Conservation (phyloP, 2,797 vertebrate species). For the Macropus fuliginosus region DNA sequence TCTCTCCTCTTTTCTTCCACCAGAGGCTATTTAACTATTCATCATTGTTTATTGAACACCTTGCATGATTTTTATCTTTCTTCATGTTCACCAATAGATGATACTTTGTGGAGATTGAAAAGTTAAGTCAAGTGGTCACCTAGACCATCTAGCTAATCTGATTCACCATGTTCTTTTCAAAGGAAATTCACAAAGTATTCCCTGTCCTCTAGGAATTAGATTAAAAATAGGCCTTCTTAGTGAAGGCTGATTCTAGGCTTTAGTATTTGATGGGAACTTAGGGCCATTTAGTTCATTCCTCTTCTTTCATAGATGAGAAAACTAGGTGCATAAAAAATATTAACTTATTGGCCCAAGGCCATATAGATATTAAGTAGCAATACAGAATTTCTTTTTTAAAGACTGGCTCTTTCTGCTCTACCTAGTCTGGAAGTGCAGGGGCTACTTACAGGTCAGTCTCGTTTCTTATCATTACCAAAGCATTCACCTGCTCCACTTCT, state of each 20-base stretch:
- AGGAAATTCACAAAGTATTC: not conserved
- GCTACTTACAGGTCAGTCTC: not conserved
- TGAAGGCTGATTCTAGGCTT: not conserved
- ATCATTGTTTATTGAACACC: not conserved
- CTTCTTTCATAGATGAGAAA: not conserved
- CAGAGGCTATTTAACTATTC: not conserved
- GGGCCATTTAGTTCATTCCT: not conserved
- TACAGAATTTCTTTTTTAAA: not conserved
- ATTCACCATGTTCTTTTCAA: not conserved
- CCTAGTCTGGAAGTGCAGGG: not conserved
- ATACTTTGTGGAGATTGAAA: not conserved
- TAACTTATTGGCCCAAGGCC: not conserved
- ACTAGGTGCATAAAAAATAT: not conserved
- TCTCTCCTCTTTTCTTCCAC: not conserved
- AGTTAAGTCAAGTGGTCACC: not conserved
- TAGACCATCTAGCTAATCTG: not conserved
- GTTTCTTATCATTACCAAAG: not conserved
- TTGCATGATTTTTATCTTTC: not conserved
- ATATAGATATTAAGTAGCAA: not conserved
- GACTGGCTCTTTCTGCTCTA: not conserved
- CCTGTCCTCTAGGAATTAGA: not conserved
- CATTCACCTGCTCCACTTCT: not conserved
- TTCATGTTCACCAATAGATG: not conserved
- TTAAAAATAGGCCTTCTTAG: not conserved
- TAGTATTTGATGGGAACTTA: not conserved